Evolutionary conservation across 2,888 invertebrate species (phyloP).

Genomic region (Pandemis cinnamomeana): DNA sequence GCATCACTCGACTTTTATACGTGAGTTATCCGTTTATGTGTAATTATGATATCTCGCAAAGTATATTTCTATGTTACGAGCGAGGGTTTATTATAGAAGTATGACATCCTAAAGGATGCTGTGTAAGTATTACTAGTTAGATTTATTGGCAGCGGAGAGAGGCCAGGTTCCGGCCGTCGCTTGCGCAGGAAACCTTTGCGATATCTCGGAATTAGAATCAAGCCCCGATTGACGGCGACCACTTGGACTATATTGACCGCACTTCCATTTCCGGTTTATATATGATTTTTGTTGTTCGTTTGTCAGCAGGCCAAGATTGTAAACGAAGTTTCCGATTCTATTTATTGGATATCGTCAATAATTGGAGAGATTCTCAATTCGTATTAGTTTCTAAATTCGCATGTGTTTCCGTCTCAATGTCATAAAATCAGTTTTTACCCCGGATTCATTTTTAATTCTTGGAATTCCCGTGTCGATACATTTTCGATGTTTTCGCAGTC

Average conservation of each 20-base stretch:
- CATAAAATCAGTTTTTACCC: conserved; percentile 29
- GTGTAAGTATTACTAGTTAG: conserved; percentile 41
- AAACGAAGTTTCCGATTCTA: neutral
- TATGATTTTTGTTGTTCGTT: conserved; percentile 12
- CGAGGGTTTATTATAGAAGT: neutral
- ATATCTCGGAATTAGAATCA: conserved; percentile 78
- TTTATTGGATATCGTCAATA: neutral
- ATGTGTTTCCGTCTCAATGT: conserved; percentile 11
- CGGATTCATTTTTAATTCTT: conserved; percentile 22
- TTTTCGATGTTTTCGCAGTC: conserved; percentile 74
- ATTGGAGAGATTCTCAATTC: too few species aligned
- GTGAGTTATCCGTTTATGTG: too few species aligned
- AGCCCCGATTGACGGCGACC: conserved; percentile 66
- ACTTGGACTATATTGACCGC: conserved; percentile 67
- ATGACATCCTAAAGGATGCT: conserved; percentile 17
- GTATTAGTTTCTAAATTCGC: neutral
- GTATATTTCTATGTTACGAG: neutral
- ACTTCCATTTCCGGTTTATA: conserved; percentile 64
- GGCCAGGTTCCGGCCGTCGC: conserved; percentile 65
- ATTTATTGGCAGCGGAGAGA: conserved; percentile 67
- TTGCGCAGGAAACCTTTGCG: conserved; percentile 71
- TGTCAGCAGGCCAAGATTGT: neutral
- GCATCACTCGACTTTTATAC: too few species aligned
- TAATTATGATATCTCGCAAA: neutral
- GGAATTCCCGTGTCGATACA: conserved; percentile 58